A percentile compares a stretch with the other conserved stretches of the same genome.
Conservation (phyloP, 2,888 invertebrate species). For the Lordiphosa fenestrarum region DNA sequence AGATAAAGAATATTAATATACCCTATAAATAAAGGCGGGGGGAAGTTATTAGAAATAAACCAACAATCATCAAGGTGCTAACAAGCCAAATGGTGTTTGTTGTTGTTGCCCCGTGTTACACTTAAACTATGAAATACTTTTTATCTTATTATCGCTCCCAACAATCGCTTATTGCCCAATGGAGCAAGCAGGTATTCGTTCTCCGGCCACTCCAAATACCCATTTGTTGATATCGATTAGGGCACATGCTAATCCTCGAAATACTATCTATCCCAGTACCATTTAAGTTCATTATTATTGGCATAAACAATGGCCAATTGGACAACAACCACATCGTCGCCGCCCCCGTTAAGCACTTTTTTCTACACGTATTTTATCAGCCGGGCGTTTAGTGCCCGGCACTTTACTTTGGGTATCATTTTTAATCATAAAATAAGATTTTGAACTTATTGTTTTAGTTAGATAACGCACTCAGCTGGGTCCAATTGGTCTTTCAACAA, state of each 20-base stretch:
- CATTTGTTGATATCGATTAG: slow-evolving; percentile 62
- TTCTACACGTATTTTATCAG: slow-evolving; percentile 43
- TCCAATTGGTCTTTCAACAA: no score
- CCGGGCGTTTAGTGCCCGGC: slow-evolving; percentile 42
- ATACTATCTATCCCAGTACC: slow-evolving; percentile 53
- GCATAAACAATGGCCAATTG: slow-evolving; percentile 48
- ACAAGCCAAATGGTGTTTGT: slow-evolving; percentile 54
- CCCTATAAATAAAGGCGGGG: slow-evolving; percentile 76
- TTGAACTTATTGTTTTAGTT: slow-evolving; percentile 60
- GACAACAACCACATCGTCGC: slow-evolving; percentile 23
- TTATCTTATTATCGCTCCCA: slow-evolving; percentile 77
- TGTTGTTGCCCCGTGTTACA: slow-evolving; percentile 56
- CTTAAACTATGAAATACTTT: slow-evolving; percentile 57
- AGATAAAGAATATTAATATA: slow-evolving; percentile 79
- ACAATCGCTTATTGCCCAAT: slow-evolving; percentile 76
- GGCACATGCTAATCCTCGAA: slow-evolving; percentile 53
- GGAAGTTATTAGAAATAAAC: slow-evolving; percentile 69
- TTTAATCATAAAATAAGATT: slow-evolving; percentile 75
- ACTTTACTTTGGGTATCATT: slow-evolving; percentile 66
- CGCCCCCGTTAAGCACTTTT: not conserved
- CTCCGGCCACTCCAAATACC: slow-evolving; percentile 52
- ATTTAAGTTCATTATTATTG: slow-evolving; percentile 59
- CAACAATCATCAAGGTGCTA: slow-evolving; percentile 53
- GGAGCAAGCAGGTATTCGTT: slow-evolving; percentile 31
- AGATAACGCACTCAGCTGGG: slow-evolving; percentile 54